Percentiles rank a stretch among this genome's conserved stretches.
phyloP scores from a whole-genome alignment of 2,113 vertebrate genomes.

The Anser cygnoides region DNA sequence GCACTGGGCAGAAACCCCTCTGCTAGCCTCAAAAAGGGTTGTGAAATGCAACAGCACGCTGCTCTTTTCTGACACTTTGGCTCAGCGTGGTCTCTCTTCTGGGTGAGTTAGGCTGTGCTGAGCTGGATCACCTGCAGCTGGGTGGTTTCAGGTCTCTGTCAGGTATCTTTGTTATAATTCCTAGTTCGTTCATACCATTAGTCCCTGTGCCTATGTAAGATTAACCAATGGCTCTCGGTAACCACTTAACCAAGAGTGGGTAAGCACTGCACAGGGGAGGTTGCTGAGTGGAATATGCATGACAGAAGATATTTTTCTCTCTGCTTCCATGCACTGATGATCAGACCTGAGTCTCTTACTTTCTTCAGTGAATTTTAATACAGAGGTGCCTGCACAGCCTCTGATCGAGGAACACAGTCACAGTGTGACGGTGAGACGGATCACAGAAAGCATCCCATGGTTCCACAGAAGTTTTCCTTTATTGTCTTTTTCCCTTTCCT shows the following conservation, averaged over 20 bases:
- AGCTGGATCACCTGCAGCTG: neutral
- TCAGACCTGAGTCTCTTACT: neutral
- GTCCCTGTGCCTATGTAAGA: neutral
- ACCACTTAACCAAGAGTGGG: neutral
- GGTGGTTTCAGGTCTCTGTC: neutral
- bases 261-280: neutral
- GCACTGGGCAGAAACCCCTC: neutral
- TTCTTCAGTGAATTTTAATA: neutral
- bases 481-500: neutral
- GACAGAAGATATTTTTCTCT: neutral
- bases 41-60: fast-evolving
- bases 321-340: neutral
- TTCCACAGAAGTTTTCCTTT: neutral
- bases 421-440: fast-evolving
- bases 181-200: fast-evolving
- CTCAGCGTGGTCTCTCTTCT: neutral
- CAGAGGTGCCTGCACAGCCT: neutral
- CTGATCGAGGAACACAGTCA: neutral
- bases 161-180: neutral
- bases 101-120: neutral
- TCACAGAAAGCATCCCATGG: neutral
- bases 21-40: neutral
- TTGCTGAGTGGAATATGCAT: neutral
- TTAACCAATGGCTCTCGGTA: neutral
- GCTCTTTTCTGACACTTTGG: neutral